phyloP scores from a whole-genome alignment of 2,113 vertebrate species.

The Mormyrus iriodes region DNA sequence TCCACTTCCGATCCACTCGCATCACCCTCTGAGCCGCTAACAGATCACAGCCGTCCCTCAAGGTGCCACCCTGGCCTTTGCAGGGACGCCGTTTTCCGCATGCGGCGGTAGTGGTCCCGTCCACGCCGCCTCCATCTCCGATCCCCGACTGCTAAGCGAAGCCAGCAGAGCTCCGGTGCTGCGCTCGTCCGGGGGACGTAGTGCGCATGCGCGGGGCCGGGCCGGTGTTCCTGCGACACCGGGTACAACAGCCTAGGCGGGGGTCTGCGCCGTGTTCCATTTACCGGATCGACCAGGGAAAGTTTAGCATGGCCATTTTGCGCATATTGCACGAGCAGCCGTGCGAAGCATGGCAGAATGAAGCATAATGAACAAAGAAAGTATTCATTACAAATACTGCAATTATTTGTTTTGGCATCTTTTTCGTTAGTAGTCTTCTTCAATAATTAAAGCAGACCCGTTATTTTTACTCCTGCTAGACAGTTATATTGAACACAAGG shows the following conservation, averaged over 20 bases:
- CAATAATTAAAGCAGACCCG: background rate
- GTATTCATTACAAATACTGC: background rate
- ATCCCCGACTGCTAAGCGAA: background rate
- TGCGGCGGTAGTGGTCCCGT: background rate
- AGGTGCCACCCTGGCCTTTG: background rate
- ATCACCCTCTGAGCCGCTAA: background rate
- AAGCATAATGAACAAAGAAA: background rate
- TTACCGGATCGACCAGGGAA: background rate
- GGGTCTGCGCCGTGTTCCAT: background rate
- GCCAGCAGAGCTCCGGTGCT: background rate
- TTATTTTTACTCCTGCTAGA: background rate
- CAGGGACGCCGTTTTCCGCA: background rate
- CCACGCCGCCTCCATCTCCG: background rate
- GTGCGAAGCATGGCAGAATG: background rate
- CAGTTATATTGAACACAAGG: background rate
- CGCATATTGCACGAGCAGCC: background rate
- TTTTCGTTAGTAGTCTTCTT: background rate
- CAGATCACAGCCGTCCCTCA: background rate
- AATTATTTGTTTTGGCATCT: background rate
- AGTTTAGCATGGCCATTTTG: background rate
- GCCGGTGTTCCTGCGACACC: background rate
- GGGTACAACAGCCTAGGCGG: background rate
- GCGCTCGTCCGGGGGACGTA: background rate
- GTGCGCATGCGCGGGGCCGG: slow-evolving; percentile 13
- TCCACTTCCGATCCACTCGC: background rate